Percentiles rank a stretch among this genome's conserved stretches.
Evolutionary conservation across 2,113 vertebrate species (phyloP).

Genomic region (Turnix velox): DNA sequence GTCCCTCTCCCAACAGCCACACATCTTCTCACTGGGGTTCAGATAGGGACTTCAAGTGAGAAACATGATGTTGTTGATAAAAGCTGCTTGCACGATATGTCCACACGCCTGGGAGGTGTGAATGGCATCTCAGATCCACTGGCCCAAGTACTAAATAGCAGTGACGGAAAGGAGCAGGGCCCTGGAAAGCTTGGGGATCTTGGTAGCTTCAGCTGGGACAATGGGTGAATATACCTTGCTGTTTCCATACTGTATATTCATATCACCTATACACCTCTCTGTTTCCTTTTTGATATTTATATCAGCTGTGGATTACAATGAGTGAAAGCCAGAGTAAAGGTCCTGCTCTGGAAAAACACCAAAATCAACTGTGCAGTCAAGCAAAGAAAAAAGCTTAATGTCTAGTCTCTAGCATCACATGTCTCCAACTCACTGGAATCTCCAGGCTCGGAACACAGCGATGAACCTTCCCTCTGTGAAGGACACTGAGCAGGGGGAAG

Average conservation of each 20-base stretch:
- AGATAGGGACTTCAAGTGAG: not conserved
- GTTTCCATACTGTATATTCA: no score
- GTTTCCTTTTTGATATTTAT: not conserved
- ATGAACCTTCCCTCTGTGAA: accelerated
- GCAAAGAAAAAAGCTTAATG: not conserved
- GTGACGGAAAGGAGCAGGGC: not conserved
- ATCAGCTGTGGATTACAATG: not conserved
- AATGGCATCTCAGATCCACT: not conserved
- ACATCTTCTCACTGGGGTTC: not conserved
- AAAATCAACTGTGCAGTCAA: not conserved
- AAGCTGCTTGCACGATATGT: not conserved
- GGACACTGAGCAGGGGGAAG: not conserved
- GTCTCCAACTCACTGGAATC: not conserved
- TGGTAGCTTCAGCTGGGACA: not conserved
- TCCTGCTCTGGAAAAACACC: not conserved
- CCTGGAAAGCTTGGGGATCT: not conserved
- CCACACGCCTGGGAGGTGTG: not conserved
- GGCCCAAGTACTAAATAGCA: not conserved
- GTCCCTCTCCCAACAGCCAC: not conserved
- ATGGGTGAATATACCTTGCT: not conserved
- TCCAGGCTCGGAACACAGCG: not conserved
- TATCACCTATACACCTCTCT: no score
- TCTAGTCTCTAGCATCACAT: no score
- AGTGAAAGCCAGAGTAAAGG: not conserved
- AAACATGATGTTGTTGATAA: not conserved